These are phyloP conservation scores for Desmodus rotundus DNA, from an alignment of 2,113 vertebrate species.

Conservation along the genomic window DNA sequence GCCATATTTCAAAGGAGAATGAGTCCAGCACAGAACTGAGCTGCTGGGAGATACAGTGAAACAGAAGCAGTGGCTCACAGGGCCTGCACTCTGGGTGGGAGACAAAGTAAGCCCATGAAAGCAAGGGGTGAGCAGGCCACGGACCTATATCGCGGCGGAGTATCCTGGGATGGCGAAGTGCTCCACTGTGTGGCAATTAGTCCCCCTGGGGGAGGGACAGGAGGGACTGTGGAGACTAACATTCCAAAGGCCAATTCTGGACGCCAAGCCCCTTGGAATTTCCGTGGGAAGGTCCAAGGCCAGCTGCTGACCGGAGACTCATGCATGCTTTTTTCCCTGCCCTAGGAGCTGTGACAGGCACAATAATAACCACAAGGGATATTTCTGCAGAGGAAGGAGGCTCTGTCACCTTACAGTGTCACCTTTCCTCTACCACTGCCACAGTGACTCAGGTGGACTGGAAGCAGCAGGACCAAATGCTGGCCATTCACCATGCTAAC, in stretches of 20 bases:
- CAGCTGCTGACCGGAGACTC: not conserved
- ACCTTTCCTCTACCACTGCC: conserved; percentile 28
- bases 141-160: not conserved
- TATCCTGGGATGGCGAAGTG: not conserved
- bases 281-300: not conserved
- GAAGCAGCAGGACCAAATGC: not conserved
- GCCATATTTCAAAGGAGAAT: not conserved
- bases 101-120: not conserved
- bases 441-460: conserved; percentile 70
- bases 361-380: not conserved
- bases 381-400: conserved; percentile 56
- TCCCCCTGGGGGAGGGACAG: not conserved
- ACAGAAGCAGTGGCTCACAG: not conserved
- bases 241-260: not conserved
- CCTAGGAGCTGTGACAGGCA: conserved; percentile 9
- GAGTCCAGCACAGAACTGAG: not conserved
- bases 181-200: rapidly evolving
- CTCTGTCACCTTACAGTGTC: conserved; percentile 64
- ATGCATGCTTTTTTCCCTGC: not conserved
- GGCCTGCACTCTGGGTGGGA: not conserved
- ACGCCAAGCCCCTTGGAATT: not conserved
- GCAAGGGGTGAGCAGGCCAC: not conserved
- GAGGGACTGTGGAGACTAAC: not conserved
- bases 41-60: not conserved
- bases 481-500: not conserved